Evolutionary conservation across 2,888 invertebrate species (phyloP).

Genomic region (Notocelia uddmanniana): DNA sequence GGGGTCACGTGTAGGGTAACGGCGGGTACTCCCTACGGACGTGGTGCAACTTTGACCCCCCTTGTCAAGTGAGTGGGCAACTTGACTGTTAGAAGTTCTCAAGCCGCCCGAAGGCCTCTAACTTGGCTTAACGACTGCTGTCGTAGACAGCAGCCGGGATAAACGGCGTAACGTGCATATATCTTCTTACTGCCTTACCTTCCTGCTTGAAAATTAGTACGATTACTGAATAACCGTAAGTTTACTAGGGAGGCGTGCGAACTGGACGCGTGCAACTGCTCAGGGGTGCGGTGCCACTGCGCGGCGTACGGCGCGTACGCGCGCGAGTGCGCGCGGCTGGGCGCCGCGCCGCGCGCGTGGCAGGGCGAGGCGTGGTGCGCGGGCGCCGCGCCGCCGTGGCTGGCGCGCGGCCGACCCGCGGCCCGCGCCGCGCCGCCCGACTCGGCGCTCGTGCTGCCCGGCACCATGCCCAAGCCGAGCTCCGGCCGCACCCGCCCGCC

Average conservation of each 20-base stretch:
- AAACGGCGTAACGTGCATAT: no score
- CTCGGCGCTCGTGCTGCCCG: constrained; percentile 62
- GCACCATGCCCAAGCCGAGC: constrained; percentile 67
- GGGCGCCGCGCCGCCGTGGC: constrained; percentile 73
- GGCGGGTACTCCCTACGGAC: no score
- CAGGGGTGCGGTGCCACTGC: constrained; percentile 93
- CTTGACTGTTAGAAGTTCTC: no score
- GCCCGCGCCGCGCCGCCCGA: constrained; percentile 54
- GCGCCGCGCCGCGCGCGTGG: constrained; percentile 91
- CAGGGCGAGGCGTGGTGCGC: constrained; percentile 89
- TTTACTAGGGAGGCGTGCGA: constrained; percentile 90
- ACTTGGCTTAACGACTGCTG: no score
- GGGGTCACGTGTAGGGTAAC: no score
- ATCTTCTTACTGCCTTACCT: no score
- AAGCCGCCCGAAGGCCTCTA: no score
- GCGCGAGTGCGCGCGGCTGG: constrained; percentile 93
- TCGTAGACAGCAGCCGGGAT: no score
- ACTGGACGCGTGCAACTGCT: constrained; percentile 95
- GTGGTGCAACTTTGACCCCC: no score
- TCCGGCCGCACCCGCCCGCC: constrained; percentile 74
- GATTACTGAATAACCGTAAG: no score
- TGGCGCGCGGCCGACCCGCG: constrained; percentile 61
- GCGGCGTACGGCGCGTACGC: constrained; percentile 96
- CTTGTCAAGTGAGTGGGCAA: no score
- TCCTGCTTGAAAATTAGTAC: no score